Evolutionary conservation across 2,888 invertebrate species (phyloP), one percentile per base, ranked within the genome.

Genomic region (Malachius bipustulatus): DNA sequence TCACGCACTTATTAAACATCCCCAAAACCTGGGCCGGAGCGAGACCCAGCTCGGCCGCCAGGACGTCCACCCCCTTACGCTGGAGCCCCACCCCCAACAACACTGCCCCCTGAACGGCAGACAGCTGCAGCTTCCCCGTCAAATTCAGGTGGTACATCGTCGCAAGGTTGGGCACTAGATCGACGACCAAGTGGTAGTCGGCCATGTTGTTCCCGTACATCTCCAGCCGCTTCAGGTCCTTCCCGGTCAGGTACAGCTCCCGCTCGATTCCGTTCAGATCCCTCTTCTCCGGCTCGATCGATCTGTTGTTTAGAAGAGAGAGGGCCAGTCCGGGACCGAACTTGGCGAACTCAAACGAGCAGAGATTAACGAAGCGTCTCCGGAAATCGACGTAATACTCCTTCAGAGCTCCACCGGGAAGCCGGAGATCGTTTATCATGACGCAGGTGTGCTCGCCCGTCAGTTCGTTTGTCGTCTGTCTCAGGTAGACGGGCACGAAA

Each of bases 401-500:
- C n/a, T 67, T 67, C 79, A 88, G 64, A 88, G 93, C 4, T 77
- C 77, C 1, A 65, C 57, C n/a, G 93, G 62, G 91, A 91, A 93
- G 14, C 57, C 52, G 19, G 8, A 91, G 58, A 9, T 75, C 65
- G 29, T 82, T 80, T 16, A 98, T 58, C 93, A 98, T 91, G 45
- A 98, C 93, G 58, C 93, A 94, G 0, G 93, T 89, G 62, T 96
- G 87, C 62, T 98, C 98, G 9, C 94, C 97, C 0, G 97, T 98
- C 36, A 97, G 64, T 44, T 94, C 94, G 64, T 94, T 98, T 0
- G 85, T 66, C 42, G 90, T 93, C 66, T 96, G 96, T 50, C 96
- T 84, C 55, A 43, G 49, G 65, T 98, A 96, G 4, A 93, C 83
- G 0, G 97, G 96, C 32, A 85, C 74, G 58, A 82, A 96, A 45